These are phyloP conservation scores for Acanthosoma haemorrhoidale DNA, from an alignment of 2,888 invertebrate species.

Conservation along the genomic window DNA sequence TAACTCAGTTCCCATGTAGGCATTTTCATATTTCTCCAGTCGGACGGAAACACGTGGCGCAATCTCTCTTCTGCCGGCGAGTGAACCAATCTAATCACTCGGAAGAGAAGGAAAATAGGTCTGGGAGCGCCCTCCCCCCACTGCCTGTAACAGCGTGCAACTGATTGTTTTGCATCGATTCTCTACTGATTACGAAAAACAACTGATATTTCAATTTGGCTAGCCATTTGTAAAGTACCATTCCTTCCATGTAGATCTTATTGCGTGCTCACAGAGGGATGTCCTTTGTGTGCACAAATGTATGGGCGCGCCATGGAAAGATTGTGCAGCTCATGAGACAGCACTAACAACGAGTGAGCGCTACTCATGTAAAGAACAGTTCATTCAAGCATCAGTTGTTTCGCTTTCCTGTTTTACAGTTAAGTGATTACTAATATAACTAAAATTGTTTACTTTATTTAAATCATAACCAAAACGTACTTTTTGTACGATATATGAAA, in stretches of 20 bases:
- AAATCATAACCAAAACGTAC: no score
- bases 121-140: background rate
- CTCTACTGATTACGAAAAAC: background rate
- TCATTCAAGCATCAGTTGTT: no score
- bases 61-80: background rate
- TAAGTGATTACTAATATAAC: no score
- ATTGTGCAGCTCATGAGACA: no score
- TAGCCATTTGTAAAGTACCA: background rate
- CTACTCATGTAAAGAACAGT: no score
- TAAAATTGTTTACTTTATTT: no score
- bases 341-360: no score
- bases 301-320: no score
- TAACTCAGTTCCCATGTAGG: background rate
- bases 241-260: background rate
- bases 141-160: background rate
- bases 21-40: conserved; percentile 13
- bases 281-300: no score
- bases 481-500: no score
- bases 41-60: background rate
- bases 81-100: conserved; percentile 21
- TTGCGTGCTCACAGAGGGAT: no score
- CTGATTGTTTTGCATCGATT: conserved; percentile 12
- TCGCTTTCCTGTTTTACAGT: no score
- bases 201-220: background rate
- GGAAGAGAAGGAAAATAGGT: conserved; percentile 20